phyloP scores from a whole-genome alignment of 1,140 invertebrate species.

The Drosophila teissieri region DNA sequence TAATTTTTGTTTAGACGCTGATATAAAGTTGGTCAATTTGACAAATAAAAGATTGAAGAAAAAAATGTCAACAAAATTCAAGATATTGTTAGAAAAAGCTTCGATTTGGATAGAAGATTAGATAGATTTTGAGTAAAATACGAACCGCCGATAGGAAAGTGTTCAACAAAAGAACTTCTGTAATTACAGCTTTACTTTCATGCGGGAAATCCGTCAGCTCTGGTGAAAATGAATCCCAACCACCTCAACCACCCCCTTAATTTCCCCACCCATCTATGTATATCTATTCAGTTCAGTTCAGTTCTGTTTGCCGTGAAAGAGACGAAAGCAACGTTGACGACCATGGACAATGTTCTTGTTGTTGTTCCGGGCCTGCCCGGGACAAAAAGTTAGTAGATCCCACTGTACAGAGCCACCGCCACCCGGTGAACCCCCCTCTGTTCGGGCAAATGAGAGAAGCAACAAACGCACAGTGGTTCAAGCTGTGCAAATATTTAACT shows the following conservation, averaged over 20 bases:
- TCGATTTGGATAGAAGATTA: too few relatives aligned
- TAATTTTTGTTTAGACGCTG: too few relatives aligned
- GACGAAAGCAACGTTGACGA: slow-evolving; percentile 28
- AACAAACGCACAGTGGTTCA: slow-evolving; percentile 47
- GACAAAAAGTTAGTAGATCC: slow-evolving; percentile 31
- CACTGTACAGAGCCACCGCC: slow-evolving; percentile 5
- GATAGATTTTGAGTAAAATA: too few relatives aligned
- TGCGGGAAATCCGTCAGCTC: slow-evolving; percentile 1
- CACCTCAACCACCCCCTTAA: not conserved
- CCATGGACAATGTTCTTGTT: slow-evolving; percentile 73
- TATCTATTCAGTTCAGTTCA: slow-evolving; percentile 7
- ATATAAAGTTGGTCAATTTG: too few relatives aligned
- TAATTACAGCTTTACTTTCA: not conserved
- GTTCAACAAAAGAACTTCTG: too few relatives aligned
- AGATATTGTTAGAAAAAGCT: too few relatives aligned
- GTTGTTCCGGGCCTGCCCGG: slow-evolving; percentile 46
- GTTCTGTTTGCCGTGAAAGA: slow-evolving; percentile 35
- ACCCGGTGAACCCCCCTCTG: too few relatives aligned
- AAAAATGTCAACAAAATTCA: not conserved
- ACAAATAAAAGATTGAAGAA: too few relatives aligned
- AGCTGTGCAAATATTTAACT: slow-evolving; percentile 40
- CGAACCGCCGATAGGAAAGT: too few relatives aligned
- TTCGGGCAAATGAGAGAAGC: slow-evolving; percentile 14
- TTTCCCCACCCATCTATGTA: slow-evolving; percentile 6
- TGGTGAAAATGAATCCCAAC: not conserved